These are phyloP conservation scores for Meleagris gallopavo DNA, from an alignment of 2,113 vertebrate genomes.

Conservation along the genomic window DNA sequence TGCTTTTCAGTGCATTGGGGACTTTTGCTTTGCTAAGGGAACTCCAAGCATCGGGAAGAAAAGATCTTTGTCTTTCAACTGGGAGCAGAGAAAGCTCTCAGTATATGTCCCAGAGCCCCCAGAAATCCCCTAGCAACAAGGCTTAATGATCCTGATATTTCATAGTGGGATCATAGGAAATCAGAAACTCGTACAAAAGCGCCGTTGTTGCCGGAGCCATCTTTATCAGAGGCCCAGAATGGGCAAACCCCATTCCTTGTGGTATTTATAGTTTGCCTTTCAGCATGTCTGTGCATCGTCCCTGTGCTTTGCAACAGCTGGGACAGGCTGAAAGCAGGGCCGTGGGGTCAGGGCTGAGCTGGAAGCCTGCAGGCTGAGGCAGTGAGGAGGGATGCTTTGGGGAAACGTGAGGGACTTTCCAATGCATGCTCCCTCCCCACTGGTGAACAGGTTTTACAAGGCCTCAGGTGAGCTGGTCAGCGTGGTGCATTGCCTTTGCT, in stretches of 20 bases:
- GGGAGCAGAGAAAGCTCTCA: slow-evolving; percentile 33
- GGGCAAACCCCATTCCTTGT: not conserved
- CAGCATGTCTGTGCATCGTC: not conserved
- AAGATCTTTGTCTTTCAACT: slow-evolving; percentile 62
- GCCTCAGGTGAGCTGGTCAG: not conserved
- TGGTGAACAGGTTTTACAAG: not conserved
- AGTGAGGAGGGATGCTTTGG: fast-evolving
- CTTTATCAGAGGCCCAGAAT: slow-evolving; percentile 19
- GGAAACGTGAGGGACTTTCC: not conserved
- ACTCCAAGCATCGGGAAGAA: slow-evolving; percentile 28
- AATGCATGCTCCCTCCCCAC: not conserved
- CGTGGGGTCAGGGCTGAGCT: not conserved
- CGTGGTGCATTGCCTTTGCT: not conserved
- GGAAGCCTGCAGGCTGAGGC: not conserved
- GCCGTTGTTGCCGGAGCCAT: slow-evolving; percentile 51
- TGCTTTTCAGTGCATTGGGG: not conserved
- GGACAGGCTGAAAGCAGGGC: not conserved
- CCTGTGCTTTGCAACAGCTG: slow-evolving; percentile 7
- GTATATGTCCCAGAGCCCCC: slow-evolving; percentile 33
- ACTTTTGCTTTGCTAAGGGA: slow-evolving; percentile 47
- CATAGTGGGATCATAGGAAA: not conserved
- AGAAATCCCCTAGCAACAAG: slow-evolving; percentile 65
- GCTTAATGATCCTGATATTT: not conserved
- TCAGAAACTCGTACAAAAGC: slow-evolving; percentile 29
- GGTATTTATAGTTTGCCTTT: slow-evolving; percentile 34